Conservation (phyloP, 2,888 invertebrate species). For the Calameuta idolon region DNA sequence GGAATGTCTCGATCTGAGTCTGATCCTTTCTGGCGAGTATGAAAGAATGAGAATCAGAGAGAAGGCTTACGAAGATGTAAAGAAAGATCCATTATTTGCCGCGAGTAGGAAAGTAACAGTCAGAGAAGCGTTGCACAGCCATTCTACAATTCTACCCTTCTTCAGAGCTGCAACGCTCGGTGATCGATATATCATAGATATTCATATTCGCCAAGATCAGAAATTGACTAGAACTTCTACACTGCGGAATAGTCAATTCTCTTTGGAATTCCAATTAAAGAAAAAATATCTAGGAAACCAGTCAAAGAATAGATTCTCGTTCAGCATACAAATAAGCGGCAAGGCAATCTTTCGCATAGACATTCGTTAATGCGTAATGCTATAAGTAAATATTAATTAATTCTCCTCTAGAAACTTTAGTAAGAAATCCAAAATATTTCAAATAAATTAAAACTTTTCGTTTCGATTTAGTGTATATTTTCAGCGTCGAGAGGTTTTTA, state of each 20-base stretch:
- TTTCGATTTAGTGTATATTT: background rate
- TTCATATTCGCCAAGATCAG: conserved; percentile 34
- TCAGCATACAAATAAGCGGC: background rate
- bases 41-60: background rate
- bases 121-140: conserved; percentile 33
- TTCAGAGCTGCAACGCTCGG: background rate
- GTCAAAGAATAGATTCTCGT: background rate
- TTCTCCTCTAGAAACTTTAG: background rate
- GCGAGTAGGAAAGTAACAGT: conserved; percentile 37
- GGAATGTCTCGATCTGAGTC: conserved; percentile 56
- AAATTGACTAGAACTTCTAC: conserved; percentile 17
- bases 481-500: no score
- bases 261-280: background rate
- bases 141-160: conserved; percentile 19
- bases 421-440: background rate
- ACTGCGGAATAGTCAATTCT: background rate
- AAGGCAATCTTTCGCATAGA: background rate
- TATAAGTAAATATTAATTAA: background rate
- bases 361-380: background rate
- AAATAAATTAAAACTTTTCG: background rate
- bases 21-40: conserved; percentile 7
- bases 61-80: background rate
- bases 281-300: background rate
- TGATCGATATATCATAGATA: conserved; percentile 30
- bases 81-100: conserved; percentile 29